These are phyloP conservation scores for Criorhina ranunculi DNA, from an alignment of 2,888 invertebrate species.

Conservation along the genomic window DNA sequence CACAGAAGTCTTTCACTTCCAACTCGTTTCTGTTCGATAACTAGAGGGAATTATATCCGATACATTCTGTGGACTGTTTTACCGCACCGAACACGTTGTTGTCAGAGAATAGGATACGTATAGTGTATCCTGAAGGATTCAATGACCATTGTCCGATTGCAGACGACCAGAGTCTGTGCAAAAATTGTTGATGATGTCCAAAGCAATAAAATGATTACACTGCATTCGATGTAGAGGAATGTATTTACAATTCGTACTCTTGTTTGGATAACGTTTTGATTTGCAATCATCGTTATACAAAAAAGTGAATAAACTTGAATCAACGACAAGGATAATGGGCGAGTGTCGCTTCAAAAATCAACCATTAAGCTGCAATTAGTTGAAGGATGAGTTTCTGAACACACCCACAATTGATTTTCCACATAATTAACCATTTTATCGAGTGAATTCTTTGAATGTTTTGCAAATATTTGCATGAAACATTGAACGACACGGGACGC, in stretches of 20 bases:
- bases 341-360: neutral
- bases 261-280: slow-evolving; percentile 60
- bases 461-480: slow-evolving; percentile 5
- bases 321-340: slow-evolving; percentile 22
- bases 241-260: neutral
- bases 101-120: slow-evolving; percentile 8
- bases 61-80: slow-evolving; percentile 51
- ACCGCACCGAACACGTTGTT: slow-evolving; percentile 21
- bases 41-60: slow-evolving; percentile 45
- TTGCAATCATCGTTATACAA: slow-evolving; percentile 51
- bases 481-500: neutral
- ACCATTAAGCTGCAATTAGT: slow-evolving; percentile 1
- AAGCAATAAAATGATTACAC: slow-evolving; percentile 61
- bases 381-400: neutral
- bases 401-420: neutral
- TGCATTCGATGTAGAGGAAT: slow-evolving; percentile 18
- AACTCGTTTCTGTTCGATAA: slow-evolving; percentile 15
- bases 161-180: slow-evolving; percentile 20
- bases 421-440: neutral
- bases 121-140: slow-evolving; percentile 15
- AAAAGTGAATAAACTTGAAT: slow-evolving; percentile 33
- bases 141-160: slow-evolving; percentile 19
- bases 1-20: slow-evolving; percentile 3
- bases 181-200: slow-evolving; percentile 65
- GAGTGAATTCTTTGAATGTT: neutral